A percentile compares a stretch with the other conserved stretches of the same genome.
Evolutionary conservation across 2,888 invertebrate genomes (phyloP).

Genomic region (Himalopsyche tibetana): DNA sequence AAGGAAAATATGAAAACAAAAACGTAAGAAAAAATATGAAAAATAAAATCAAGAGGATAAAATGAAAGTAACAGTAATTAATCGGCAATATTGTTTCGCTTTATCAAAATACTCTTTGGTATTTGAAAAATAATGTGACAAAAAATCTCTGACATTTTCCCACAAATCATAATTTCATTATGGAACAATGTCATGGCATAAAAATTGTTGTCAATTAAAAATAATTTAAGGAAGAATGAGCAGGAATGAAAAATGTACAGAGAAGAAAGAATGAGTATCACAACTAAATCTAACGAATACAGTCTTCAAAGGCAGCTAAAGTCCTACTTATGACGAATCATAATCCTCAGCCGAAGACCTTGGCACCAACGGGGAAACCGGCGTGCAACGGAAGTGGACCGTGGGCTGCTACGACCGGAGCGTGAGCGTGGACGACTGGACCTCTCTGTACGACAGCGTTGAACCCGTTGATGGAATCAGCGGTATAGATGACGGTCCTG

Average conservation of each 20-base stretch:
- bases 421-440: conserved; percentile 66
- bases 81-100: no score
- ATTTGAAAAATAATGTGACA: no score
- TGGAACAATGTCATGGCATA: no score
- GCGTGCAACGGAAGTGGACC: conserved; percentile 44
- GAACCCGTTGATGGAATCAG: conserved; percentile 70
- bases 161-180: no score
- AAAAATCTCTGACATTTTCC: no score
- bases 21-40: neutral
- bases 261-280: conserved; percentile 23
- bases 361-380: conserved; percentile 57
- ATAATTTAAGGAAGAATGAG: conserved; percentile 3
- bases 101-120: no score
- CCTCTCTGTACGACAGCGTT: conserved; percentile 70
- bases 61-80: no score
- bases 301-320: conserved; percentile 64
- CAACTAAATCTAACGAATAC: conserved; percentile 49
- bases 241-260: conserved; percentile 31
- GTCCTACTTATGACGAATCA: conserved; percentile 16
- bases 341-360: conserved; percentile 57
- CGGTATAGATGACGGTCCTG: conserved; percentile 70
- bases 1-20: conserved; percentile 26
- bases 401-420: conserved; percentile 57
- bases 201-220: conserved; percentile 15
- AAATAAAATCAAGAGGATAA: neutral